Conservation (phyloP, 2,888 invertebrate species). For the Cactoblastis cactorum region DNA sequence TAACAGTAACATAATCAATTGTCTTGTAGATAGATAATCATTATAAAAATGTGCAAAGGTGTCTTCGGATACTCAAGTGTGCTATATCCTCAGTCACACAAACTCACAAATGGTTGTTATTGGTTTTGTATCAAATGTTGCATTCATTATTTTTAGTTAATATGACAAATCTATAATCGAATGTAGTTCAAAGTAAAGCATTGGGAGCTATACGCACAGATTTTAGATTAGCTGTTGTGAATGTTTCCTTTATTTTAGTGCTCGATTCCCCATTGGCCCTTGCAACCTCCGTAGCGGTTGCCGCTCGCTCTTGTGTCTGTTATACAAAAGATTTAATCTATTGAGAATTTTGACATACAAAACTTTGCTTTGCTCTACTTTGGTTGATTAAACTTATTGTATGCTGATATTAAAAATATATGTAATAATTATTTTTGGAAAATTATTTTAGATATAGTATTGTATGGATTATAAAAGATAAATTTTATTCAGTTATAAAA, state of each 20-base stretch:
- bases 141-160: constrained; percentile 73
- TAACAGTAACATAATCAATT: constrained; percentile 51
- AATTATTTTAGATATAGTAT: no score
- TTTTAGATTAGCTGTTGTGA: constrained; percentile 59
- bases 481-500: no score
- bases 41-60: constrained; percentile 31
- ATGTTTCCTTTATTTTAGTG: constrained; percentile 44
- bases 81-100: constrained; percentile 68
- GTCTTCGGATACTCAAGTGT: constrained; percentile 51
- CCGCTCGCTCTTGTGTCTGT: constrained; percentile 12
- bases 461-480: no score
- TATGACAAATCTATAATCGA: constrained; percentile 69
- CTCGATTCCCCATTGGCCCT: constrained; percentile 37
- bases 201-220: constrained; percentile 74
- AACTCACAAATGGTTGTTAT: constrained; percentile 73
- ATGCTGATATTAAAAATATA: no score
- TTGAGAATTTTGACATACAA: not conserved
- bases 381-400: no score
- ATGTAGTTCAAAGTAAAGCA: constrained; percentile 71
- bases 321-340: not conserved
- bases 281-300: constrained; percentile 23
- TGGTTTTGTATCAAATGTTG: constrained; percentile 70
- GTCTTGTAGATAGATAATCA: constrained; percentile 33
- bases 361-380: no score
- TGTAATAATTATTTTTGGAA: no score